Evolutionary conservation across 2,888 invertebrate genomes (phyloP).

Genomic region (Athalia circularis): DNA sequence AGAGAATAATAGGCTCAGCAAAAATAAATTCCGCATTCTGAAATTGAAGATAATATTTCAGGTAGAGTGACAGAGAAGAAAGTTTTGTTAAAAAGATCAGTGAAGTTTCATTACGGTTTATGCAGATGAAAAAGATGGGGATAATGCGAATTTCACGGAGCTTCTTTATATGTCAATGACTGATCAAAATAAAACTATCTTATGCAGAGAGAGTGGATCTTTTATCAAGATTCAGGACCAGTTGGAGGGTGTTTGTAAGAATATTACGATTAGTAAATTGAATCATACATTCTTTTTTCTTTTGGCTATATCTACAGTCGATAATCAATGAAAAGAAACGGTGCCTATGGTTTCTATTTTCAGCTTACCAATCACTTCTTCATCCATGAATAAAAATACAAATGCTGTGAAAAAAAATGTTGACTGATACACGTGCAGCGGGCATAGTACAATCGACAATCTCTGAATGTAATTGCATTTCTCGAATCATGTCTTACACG

Average conservation of each 20-base stretch:
- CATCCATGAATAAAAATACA: conserved; percentile 14
- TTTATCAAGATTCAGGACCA: background rate
- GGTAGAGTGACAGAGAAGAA: conserved; percentile 13
- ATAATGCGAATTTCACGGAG: background rate
- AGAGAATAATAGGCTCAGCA: background rate
- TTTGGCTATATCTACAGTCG: background rate
- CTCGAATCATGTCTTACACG: background rate
- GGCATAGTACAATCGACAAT: conserved; percentile 4
- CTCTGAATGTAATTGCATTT: background rate
- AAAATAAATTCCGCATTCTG: background rate
- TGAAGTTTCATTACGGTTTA: conserved; percentile 11
- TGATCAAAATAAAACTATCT: background rate
- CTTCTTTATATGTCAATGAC: conserved; percentile 7
- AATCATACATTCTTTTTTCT: too few relatives aligned
- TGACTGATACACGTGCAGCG: background rate
- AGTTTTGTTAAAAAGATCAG: conserved; percentile 38
- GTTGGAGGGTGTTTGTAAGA: too few relatives aligned
- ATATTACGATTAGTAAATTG: too few relatives aligned
- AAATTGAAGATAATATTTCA: conserved; percentile 26
- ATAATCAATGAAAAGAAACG: background rate
- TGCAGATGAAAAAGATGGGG: conserved; percentile 8
- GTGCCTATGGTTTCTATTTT: background rate
- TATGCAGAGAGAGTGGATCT: background rate
- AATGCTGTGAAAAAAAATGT: background rate
- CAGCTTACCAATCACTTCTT: background rate